Evolutionary conservation across 35 echinoderm and acorn worm genomes (phyloP), one percentile per base, ranked within the genome.

Genomic region (Amphiura filiformis): DNA sequence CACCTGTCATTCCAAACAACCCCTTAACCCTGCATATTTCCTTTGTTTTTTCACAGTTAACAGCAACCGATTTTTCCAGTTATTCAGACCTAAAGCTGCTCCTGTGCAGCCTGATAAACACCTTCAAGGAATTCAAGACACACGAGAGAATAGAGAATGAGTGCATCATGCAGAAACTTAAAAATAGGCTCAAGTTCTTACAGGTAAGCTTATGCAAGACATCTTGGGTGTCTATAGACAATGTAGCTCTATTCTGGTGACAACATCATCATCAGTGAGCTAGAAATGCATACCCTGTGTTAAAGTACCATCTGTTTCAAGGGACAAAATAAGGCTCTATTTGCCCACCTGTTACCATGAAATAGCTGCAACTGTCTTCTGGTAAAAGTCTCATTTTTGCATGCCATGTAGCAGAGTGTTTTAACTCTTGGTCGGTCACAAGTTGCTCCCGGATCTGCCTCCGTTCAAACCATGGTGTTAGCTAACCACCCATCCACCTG

Each of bases 141-240:
- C 96, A 98, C 90, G 96, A 98, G 84, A 84, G 81, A 64, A 98
- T 98, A 76, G 96, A 98, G 81, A 98, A 98, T 92, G 93, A 98
- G 57, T 98, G 89, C 87, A 98, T 98, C 61, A 98, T 98, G 96
- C 89, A 91, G 84, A 98, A 90, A 89, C 92, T 98, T 13, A 91
- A 94, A 80, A 89, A 90, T 57, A 76, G 96, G 78, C 90, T 98
- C 0, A 81, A 98, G 20, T 94, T 87, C 75, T 89, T 94, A 76
- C 91, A 95, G 90, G 93, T 95, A 85, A 47, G 28, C 32, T 18
- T n/a, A n/a, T n/a, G n/a, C n/a, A n/a, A n/a, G n/a, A n/a, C n/a
- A n/a, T n/a, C n/a, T n/a, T 76, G 3, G 70, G 3, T n/a, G n/a
- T 28, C 14, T 28, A 64, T 64, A n/a, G 14, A n/a, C 56, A 64